A percentile compares a stretch with the other conserved stretches of the same genome.
Conservation (phyloP, 1,140 invertebrate genomes). For the Tetranychus cinnabarinus region DNA sequence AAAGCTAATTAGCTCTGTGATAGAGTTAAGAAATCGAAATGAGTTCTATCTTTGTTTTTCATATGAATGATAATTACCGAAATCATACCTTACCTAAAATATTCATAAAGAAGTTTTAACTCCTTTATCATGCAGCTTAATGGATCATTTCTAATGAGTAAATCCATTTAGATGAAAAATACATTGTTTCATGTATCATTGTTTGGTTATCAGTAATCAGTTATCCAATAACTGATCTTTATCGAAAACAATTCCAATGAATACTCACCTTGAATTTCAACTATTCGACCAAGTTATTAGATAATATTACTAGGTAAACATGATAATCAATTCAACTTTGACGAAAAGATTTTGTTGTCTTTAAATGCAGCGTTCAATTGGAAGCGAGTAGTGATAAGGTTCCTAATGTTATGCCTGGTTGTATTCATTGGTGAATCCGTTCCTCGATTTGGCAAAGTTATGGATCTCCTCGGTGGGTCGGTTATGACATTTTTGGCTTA, state of each 20-base stretch:
- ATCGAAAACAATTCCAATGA: too few relatives aligned
- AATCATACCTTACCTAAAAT: too few relatives aligned
- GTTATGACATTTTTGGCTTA: conserved; percentile 59
- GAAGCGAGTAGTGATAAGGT: conserved; percentile 44
- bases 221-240: too few relatives aligned
- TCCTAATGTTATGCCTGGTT: conserved; percentile 38
- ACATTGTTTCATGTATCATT: too few relatives aligned
- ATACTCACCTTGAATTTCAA: too few relatives aligned
- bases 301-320: background rate
- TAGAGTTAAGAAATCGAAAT: background rate
- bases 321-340: background rate
- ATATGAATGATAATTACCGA: background rate
- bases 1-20: background rate
- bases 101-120: too few relatives aligned
- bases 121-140: too few relatives aligned
- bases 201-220: too few relatives aligned
- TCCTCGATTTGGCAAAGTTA: conserved; percentile 64
- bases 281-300: too few relatives aligned
- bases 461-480: conserved; percentile 60
- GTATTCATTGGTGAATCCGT: conserved; percentile 55
- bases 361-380: conserved; percentile 44
- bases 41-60: background rate
- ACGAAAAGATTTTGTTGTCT: background rate
- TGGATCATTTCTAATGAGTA: too few relatives aligned
- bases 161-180: too few relatives aligned